Conservation (phyloP, 2,888 invertebrate genomes). For the Hipparchia sbordonii region DNA sequence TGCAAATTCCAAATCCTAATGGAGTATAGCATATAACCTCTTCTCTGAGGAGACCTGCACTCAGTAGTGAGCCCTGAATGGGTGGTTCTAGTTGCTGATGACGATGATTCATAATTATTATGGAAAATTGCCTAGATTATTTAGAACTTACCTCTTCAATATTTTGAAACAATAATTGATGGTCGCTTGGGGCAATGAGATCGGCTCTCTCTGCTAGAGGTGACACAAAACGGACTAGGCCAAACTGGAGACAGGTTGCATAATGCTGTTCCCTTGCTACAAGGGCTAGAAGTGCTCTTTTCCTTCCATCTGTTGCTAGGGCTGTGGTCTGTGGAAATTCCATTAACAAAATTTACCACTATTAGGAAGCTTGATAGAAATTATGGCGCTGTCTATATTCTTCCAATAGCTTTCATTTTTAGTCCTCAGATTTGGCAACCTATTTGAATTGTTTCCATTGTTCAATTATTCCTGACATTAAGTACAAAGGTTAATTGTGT, state of each 20-base stretch:
- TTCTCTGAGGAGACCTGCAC: no score
- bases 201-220: slow-evolving; percentile 90
- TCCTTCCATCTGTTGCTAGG: slow-evolving; percentile 81
- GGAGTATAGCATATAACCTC: no score
- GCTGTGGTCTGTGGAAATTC: slow-evolving; percentile 68
- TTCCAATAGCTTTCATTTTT: no score
- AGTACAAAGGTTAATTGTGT: no score
- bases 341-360: slow-evolving; percentile 7
- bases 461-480: no score
- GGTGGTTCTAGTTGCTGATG: no score
- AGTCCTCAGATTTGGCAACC: no score
- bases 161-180: slow-evolving; percentile 92
- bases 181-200: slow-evolving; percentile 89
- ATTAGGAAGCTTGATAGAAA: neutral
- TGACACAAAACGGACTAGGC: slow-evolving; percentile 89
- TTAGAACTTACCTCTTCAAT: slow-evolving; percentile 87
- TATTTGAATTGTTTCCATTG: no score
- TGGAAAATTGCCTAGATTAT: neutral
- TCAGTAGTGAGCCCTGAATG: no score
- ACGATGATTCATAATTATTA: no score
- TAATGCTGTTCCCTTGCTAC: slow-evolving; percentile 91
- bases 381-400: neutral
- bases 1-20: no score
- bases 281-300: slow-evolving; percentile 88
- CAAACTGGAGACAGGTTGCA: slow-evolving; percentile 89